These are phyloP conservation scores for Penaeus indicus DNA, from an alignment of 1,140 invertebrate genomes.

Conservation along the genomic window DNA sequence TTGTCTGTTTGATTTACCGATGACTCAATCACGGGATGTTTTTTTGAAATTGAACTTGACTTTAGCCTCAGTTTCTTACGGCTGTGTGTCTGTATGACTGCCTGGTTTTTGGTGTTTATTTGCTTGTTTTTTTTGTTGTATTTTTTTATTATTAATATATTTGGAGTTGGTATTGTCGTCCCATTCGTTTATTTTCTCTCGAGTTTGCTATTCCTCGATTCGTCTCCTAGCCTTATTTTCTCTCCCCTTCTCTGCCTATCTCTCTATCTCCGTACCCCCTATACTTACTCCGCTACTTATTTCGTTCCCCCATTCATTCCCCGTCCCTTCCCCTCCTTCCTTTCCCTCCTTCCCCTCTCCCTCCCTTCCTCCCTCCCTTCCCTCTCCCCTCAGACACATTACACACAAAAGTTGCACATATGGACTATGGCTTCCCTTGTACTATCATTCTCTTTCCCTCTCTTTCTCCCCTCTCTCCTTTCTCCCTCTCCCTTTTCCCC, in stretches of 20 bases:
- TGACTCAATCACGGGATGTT: too few species aligned
- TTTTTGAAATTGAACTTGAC: too few species aligned
- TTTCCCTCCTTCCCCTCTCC: background rate
- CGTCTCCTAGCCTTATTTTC: background rate
- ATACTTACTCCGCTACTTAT: constrained; percentile 4
- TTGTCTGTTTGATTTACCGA: too few species aligned
- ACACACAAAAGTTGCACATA: background rate
- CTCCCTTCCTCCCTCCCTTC: background rate
- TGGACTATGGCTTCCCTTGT: background rate
- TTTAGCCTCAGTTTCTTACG: too few species aligned
- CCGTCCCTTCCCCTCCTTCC: background rate
- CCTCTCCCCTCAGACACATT: background rate
- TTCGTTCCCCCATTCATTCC: background rate
- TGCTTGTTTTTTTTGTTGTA: too few species aligned
- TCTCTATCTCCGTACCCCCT: background rate
- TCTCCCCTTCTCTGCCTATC: constrained; percentile 22
- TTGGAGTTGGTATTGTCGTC: too few species aligned
- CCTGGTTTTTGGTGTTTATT: too few species aligned
- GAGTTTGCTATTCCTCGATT: too few species aligned
- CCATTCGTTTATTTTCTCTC: too few species aligned
- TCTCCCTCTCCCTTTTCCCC: too few species aligned
- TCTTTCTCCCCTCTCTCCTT: background rate
- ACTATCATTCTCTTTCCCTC: background rate
- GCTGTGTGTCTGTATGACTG: too few species aligned
- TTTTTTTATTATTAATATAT: too few species aligned